Evolutionary conservation across 2,888 invertebrate species (phyloP), one percentile per base, ranked within the genome.

Genomic region (Trachelus tabidus): DNA sequence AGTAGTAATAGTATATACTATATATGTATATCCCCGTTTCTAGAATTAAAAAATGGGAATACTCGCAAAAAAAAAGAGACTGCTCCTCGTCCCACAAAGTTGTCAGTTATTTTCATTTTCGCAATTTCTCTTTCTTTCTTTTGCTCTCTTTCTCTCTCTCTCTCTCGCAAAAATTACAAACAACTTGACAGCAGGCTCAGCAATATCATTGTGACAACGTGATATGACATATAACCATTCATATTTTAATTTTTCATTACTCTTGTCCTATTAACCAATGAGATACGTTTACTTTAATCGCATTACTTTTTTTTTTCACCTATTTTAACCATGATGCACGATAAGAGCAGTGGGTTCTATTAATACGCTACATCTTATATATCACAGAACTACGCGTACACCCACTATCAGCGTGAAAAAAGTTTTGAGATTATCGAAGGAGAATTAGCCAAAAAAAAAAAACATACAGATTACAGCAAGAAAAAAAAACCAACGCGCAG

Each of bases 311-410:
- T 82, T 81, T 80, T 82, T 83, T 81, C 83, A 84, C 83, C 84
- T 86, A 84, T 86, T 88, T 88, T 85, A 90, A 88, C 85, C 85
- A 87, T 87, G 87, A 87, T 86, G 88, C 87, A 87, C 87, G 85
- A 86, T 86, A 88, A 56, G 86, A 86, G 83, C 85, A 85, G 87
- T 87, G 87, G 87, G 85, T 31, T 87, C 87, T 90, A 88, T 73
- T 74, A 85, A 84, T 82, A 83, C 81, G 82, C 91, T 88, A 92
- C 90, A 87, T 90, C 84, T 89, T 92, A 92, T 90, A 92, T 92
- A 92, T 92, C 92, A 92, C 92, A 92, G 92, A 92, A 90, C 91
- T 92, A 90, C 89, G 89, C 90, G 89, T 87, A 89, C 88, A 88
- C 87, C 89, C 88, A 82, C 88, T 87, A 89, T 89, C 89, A 87